A percentile compares a stretch with the other conserved stretches of the same genome.
Evolutionary conservation across 1,140 invertebrate genomes (phyloP).

Genomic region (Drosophila lacteicornis): DNA sequence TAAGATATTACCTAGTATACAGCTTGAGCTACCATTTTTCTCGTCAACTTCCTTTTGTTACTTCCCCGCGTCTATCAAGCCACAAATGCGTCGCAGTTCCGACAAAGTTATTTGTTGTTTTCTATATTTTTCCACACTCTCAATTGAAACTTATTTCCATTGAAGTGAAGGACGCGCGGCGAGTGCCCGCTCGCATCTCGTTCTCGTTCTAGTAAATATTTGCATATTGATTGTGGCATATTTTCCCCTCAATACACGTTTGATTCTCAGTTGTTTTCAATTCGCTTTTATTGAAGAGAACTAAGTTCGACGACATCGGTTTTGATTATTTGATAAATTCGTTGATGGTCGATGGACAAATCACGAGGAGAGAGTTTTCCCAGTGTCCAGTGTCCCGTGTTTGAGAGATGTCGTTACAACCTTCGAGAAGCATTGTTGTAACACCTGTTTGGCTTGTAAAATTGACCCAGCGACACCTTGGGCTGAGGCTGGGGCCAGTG

Average conservation of each 20-base stretch:
- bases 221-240: constrained; percentile 75
- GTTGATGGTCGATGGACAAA: constrained; percentile 11
- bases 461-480: constrained; percentile 59
- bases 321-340: constrained; percentile 55
- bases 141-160: constrained; percentile 64
- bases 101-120: constrained; percentile 24
- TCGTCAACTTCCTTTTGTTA: neutral
- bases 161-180: constrained; percentile 65
- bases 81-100: constrained; percentile 16
- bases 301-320: constrained; percentile 54
- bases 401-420: constrained; percentile 24
- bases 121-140: constrained; percentile 43
- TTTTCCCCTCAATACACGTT: constrained; percentile 48
- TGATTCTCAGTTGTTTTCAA: constrained; percentile 50
- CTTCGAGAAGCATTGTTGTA: constrained; percentile 43
- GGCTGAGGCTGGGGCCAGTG: constrained; percentile 16
- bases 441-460: constrained; percentile 58
- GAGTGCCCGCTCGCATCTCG: constrained; percentile 19
- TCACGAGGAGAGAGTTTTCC: constrained; percentile 23
- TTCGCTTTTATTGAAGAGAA: constrained; percentile 72
- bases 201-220: constrained; percentile 63
- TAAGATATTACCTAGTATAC: neutral
- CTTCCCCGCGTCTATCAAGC: neutral
- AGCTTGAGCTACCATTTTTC: neutral
- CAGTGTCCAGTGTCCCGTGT: neutral